A percentile compares a stretch with the other conserved stretches of the same genome.
phyloP scores from a whole-genome alignment of 2,113 vertebrate genomes.

The Cichladusa arquata region DNA sequence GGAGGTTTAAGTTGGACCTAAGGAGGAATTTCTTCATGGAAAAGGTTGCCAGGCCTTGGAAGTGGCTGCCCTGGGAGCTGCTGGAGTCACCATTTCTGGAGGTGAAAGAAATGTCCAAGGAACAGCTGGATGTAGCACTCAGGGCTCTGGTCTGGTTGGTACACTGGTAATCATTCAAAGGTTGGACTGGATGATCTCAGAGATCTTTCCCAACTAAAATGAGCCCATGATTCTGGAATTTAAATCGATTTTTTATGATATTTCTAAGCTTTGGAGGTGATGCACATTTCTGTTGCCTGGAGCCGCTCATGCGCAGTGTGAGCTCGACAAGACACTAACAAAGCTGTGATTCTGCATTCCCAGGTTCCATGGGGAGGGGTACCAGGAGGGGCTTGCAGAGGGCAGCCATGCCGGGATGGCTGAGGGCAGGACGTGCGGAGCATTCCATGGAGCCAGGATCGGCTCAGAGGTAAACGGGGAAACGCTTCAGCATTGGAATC shows the following conservation, averaged over 20 bases:
- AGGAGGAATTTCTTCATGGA: neutral
- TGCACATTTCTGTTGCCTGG: fast-evolving
- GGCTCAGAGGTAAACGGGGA: slow-evolving; percentile 80
- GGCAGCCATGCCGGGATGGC: slow-evolving; percentile 74
- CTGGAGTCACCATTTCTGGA: neutral
- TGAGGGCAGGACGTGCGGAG: slow-evolving; percentile 80
- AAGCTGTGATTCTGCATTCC: fast-evolving
- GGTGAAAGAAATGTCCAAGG: too few relatives aligned
- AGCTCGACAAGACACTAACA: fast-evolving
- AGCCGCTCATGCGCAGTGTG: fast-evolving
- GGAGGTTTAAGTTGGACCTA: neutral
- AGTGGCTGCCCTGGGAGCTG: neutral
- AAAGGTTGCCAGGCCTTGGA: neutral
- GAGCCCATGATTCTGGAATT: neutral
- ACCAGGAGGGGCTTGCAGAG: slow-evolving; percentile 80
- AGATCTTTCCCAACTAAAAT: neutral
- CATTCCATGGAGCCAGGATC: slow-evolving; percentile 78
- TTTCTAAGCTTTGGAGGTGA: fast-evolving
- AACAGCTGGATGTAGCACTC: neutral
- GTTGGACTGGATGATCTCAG: neutral
- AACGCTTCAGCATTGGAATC: fast-evolving
- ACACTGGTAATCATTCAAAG: neutral
- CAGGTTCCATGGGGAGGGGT: slow-evolving; percentile 85
- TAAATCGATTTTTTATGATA: fast-evolving
- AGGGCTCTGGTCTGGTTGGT: neutral